A percentile compares a stretch with the other conserved stretches of the same genome.
phyloP scores from a whole-genome alignment of 2,888 invertebrate genomes.

The Anaspis maculata region DNA sequence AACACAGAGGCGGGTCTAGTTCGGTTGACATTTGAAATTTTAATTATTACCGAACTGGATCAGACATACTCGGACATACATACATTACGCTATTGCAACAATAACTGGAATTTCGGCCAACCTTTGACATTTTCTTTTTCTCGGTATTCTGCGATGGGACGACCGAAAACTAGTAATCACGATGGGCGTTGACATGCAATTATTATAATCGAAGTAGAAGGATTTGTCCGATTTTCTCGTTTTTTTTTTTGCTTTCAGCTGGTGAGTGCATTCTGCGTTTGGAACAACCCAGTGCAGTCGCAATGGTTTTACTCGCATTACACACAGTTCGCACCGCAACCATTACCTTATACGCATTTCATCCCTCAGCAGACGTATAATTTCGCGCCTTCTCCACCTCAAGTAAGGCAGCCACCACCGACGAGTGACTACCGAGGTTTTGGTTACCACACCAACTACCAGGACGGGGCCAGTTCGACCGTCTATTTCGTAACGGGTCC shows the following conservation, averaged over 20 bases:
- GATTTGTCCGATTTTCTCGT: no score
- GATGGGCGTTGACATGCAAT: no score
- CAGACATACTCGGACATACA: no score
- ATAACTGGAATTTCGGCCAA: no score
- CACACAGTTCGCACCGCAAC: conserved; percentile 5
- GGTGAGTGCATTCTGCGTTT: conserved; percentile 11
- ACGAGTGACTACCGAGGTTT: conserved; percentile 25
- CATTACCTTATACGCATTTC: conserved; percentile 8
- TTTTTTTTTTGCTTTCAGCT: conserved; percentile 12
- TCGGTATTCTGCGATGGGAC: no score
- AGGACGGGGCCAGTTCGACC: conserved; percentile 27
- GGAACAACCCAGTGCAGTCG: conserved; percentile 5
- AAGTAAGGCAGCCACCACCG: conserved; percentile 4
- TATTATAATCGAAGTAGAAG: no score
- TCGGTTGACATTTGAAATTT: conserved; percentile 13
- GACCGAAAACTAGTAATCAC: no score
- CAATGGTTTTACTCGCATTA: conserved; percentile 12
- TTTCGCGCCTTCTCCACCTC: conserved; percentile 3
- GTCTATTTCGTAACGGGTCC: conserved; percentile 30
- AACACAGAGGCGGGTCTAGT: conserved; percentile 8
- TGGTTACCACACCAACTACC: conserved; percentile 28
- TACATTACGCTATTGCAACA: no score
- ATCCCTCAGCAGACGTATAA: conserved; percentile 1
- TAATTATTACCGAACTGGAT: no score
- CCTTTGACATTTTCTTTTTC: no score